Evolutionary conservation across 2,888 invertebrate species (phyloP), one percentile per base, ranked within the genome.

Genomic region (Isoperla grammatica): DNA sequence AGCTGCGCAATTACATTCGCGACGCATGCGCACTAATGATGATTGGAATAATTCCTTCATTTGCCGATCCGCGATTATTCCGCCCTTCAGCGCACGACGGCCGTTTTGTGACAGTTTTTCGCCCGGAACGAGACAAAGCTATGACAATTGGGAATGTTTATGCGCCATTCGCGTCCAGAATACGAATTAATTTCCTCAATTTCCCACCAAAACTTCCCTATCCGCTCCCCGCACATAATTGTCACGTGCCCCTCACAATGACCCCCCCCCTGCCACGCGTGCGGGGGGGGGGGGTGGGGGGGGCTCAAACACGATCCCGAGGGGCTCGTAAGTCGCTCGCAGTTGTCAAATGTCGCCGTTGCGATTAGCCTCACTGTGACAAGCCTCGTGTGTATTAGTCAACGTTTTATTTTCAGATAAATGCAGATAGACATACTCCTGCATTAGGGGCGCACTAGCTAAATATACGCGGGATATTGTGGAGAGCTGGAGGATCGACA

Each of bases 171-270:
- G 29, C 29, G 29, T 29, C 29, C 29, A 29, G 46, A 46, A 17
- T 46, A 46, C 46, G 22, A 50, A 50, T 50, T 50, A 50, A 50
- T 50, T 50, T 35, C 49, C 15, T 15, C 23, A 23, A 35, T 50
- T 50, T 50, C 49, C 49, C 49, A 50, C 49, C 49, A 50, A 50
- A 50, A 50, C 15, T 50, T 29, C 29, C 49, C 49, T 29, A 12
- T 29, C 23, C 19, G 29, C 49, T 23, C 20, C 6, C 29, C 49
- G 22, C 15, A n/a, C 22, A 29, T 13, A 12, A 35, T 23, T 29
- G 29, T 29, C 49, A 50, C 35, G 49, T 35, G 23, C 15, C 49
- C 15, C 13, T 50, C 29, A 29, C 29, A 29, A 29, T 29, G 29
- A 50, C 22, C 29, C 15, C 49, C 15, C 15, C 8, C 23, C 22